phyloP scores from a whole-genome alignment of 2,113 vertebrate species.

The Dasypus novemcinctus region DNA sequence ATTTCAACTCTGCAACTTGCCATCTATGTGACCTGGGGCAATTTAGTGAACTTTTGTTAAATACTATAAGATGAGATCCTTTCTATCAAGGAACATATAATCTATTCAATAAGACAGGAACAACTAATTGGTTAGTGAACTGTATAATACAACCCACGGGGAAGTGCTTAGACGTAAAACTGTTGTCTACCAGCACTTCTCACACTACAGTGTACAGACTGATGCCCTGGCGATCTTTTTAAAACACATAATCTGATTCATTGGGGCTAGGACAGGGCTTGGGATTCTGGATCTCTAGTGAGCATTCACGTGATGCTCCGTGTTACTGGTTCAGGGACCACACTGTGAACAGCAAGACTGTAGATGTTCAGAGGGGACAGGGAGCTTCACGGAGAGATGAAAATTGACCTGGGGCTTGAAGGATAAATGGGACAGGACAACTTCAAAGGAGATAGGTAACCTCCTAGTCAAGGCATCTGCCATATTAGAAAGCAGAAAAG shows the following conservation, averaged over 20 bases:
- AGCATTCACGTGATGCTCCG: neutral
- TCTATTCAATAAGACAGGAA: neutral
- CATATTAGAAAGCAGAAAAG: neutral
- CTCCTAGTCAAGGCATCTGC: neutral
- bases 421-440: neutral
- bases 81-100: neutral
- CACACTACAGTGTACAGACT: no score
- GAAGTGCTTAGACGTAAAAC: neutral
- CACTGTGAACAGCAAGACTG: neutral
- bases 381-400: neutral
- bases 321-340: neutral
- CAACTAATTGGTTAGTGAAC: neutral
- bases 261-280: neutral
- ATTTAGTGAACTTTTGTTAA: no score
- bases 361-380: neutral
- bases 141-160: neutral
- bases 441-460: neutral
- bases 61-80: neutral
- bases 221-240: neutral
- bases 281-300: neutral
- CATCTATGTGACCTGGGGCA: neutral
- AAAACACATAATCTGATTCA: neutral
- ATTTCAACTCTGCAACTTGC: neutral
- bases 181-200: neutral
- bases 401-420: neutral